Evolutionary conservation across 2,797 vertebrate species (phyloP).

Genomic region (Meda fulgida): DNA sequence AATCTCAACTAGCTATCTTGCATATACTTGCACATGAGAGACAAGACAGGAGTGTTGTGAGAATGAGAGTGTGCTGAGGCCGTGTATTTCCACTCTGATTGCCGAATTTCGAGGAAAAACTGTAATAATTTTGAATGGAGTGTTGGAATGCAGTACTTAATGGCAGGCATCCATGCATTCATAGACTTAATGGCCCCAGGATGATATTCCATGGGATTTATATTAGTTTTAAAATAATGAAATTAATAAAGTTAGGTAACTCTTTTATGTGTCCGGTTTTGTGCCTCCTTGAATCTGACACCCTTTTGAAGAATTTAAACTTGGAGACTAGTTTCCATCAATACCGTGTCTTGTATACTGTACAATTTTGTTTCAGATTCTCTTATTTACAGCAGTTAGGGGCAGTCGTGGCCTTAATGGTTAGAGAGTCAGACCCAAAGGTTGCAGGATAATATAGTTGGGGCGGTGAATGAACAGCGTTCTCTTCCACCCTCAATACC

Average conservation of each 20-base stretch:
- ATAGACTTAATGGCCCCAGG: conserved; percentile 88
- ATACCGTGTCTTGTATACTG: neutral
- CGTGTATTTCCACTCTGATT: conserved; percentile 86
- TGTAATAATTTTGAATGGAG: conserved; percentile 83
- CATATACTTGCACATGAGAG: conserved; percentile 95
- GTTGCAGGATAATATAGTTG: too few relatives aligned
- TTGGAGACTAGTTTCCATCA: neutral
- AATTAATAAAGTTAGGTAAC: conserved; percentile 99
- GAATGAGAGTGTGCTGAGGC: conserved; percentile 83
- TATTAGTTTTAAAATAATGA: conserved; percentile 92
- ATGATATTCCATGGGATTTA: conserved; percentile 90
- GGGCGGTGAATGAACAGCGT: too few relatives aligned
- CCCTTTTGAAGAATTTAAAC: neutral
- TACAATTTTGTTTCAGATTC: neutral
- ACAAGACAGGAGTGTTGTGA: conserved; percentile 82
- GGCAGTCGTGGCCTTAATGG: too few relatives aligned
- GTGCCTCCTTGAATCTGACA: conserved; percentile 51
- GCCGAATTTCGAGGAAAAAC: conserved; percentile 73
- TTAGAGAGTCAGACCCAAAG: too few relatives aligned
- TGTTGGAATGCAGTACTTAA: conserved; percentile 90
- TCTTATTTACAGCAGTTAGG: neutral
- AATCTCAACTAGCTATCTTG: conserved; percentile 91
- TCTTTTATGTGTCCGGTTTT: conserved; percentile 82
- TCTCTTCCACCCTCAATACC: too few relatives aligned
- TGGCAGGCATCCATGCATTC: conserved; percentile 91